Evolutionary conservation across 2,113 vertebrate species (phyloP).

Genomic region (Pituophis catenifer): DNA sequence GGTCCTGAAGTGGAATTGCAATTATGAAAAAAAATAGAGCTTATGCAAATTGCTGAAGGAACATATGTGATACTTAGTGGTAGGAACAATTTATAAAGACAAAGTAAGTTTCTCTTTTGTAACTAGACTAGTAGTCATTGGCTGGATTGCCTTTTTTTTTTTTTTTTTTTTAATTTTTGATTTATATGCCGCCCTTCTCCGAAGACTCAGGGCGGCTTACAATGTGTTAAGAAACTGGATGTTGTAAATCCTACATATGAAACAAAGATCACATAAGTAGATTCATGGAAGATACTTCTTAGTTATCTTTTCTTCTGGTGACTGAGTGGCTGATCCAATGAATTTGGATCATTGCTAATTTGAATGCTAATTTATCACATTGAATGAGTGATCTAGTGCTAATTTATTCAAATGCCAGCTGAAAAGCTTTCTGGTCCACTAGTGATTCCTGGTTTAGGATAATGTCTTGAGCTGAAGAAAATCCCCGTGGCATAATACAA

Average conservation of each 20-base stretch:
- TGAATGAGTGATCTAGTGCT: background rate
- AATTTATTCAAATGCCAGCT: background rate
- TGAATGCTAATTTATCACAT: background rate
- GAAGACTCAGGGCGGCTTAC: no score
- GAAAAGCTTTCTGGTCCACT: background rate
- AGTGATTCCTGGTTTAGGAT: background rate
- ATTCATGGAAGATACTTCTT: background rate
- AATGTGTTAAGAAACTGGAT: background rate
- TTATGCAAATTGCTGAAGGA: background rate
- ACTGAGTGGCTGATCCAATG: background rate
- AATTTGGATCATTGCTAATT: conserved; percentile 17
- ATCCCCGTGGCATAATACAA: conserved; percentile 46
- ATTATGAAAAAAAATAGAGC: background rate
- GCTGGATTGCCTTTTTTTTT: background rate
- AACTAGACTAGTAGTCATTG: no score
- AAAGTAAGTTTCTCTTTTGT: no score
- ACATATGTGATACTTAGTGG: no score
- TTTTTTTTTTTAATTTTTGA: no score
- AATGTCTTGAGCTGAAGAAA: background rate
- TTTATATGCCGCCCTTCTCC: no score
- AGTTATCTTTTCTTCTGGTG: background rate
- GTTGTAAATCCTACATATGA: background rate
- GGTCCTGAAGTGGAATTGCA: background rate
- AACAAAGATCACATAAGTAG: background rate
- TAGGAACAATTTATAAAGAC: no score